Evolutionary conservation across 2,888 invertebrate species (phyloP).

Genomic region (Aplocera efformata): DNA sequence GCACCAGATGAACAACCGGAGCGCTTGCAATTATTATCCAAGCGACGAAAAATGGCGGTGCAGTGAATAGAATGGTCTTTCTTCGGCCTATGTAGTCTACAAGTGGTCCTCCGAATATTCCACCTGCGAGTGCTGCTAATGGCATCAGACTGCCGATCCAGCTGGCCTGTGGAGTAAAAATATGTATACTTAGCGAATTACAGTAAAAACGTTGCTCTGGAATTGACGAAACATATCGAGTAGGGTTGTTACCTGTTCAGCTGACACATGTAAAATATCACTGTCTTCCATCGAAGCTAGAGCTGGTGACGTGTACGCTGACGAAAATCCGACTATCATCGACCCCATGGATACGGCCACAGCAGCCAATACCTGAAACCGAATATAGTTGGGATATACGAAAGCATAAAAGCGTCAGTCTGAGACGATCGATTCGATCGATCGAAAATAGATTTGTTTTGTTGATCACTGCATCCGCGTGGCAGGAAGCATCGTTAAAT

Average conservation of each 20-base stretch:
- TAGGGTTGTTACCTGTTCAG: conserved; percentile 78
- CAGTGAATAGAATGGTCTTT: conserved; percentile 88
- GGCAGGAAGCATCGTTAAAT: too few species aligned
- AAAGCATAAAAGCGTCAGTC: too few species aligned
- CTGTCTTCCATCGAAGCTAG: conserved; percentile 85
- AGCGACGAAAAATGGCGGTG: conserved; percentile 89
- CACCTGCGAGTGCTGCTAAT: conserved; percentile 91
- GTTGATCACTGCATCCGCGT: too few species aligned
- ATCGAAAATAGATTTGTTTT: too few species aligned
- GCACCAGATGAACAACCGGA: conserved; percentile 84
- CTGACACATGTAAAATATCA: conserved; percentile 78
- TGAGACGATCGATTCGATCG: too few species aligned
- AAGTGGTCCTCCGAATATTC: conserved; percentile 89
- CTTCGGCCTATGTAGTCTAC: conserved; percentile 93
- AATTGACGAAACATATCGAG: too few species aligned
- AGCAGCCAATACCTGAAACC: conserved; percentile 89
- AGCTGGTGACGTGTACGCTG: conserved; percentile 95
- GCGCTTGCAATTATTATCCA: conserved; percentile 92
- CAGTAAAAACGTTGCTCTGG: too few species aligned
- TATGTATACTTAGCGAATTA: conserved; percentile 3
- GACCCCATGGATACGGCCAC: conserved; percentile 93
- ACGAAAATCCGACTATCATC: conserved; percentile 91
- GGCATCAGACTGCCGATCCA: conserved; percentile 96
- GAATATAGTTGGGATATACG: conserved; percentile 2
- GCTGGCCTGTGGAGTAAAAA: conserved; percentile 80